Evolutionary conservation across 2,888 invertebrate genomes (phyloP), one percentile per base, ranked within the genome.

Genomic region (Parochlus steinenii): DNA sequence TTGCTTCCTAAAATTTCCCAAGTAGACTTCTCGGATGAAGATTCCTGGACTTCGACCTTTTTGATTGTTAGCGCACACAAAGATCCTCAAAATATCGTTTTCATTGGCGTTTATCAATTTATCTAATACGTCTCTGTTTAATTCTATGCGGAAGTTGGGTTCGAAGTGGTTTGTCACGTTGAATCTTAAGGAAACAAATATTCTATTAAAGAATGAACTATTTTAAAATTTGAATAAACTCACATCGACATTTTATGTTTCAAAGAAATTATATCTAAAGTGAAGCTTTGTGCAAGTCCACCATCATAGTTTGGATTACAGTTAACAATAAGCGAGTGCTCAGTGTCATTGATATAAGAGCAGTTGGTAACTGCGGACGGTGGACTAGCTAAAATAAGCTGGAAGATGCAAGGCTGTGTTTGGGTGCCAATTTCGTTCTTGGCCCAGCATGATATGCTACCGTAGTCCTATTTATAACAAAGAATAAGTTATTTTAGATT

Each of bases 381-480:
- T 17, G 36, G 32, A 29, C 35, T 36, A 47, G 82, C 82, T 26
- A 79, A 76, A 27, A 82, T 79, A 60, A 83, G 72, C 55, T 80
- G 79, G 58, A 79, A 82, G 50, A 79, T 67, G 55, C 82, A 83
- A 11, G 82, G 81, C 43, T 69, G 65, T 41, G 72, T 56, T 54
- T 82, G 82, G 39, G 71, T 60, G 42, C 82, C 82, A 35, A 82
- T 77, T 42, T 68, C 65, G 58, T 83, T 83, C 46, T 71, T 64
- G 6, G 80, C 82, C 62, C 79, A 71, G 54, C 83, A 83, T 25
- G 77, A 78, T 35, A 83, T 60, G 12, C 79, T 77, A 32, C 83
- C 83, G 55, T 82, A 83, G 64, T 82, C 82, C 49, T 79, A 20
- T 24, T n/a, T 11, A 7, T 11, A 29, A 36, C 34, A 39, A 24